Base-by-base conservation (phyloP, 2,113 vertebrate species). In the Triplophysa rosa region DNA sequence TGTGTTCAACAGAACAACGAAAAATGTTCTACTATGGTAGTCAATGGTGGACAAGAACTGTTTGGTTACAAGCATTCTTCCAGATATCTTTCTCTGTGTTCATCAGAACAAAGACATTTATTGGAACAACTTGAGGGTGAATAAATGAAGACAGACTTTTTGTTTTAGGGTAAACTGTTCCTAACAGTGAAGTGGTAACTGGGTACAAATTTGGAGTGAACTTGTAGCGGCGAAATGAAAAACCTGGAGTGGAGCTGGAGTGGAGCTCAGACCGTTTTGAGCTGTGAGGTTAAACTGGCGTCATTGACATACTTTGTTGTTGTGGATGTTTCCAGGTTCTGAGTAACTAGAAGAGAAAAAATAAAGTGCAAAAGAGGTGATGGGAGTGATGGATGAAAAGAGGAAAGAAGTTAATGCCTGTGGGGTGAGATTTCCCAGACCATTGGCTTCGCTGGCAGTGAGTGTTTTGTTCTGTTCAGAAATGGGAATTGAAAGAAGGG, bases 281-380 rank as follows among this genome's bases (percentile, higher is more conserved):
- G 62, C 63, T 10, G 24, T 76, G 19, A 52, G 13, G 64, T 26
- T 16, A 37, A 26, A 52, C 12, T 52, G 49, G 16, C 14, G 49
- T 14, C 16, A 52, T 14, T 17, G 49, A 52, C 49, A 10, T 49
- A 11, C 49, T 71, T 24, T 19, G 49, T 33, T 6, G n/a, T 23
- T 71, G 72, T 26, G 62, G 70, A 87, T 78, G 17, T 42, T 52
- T 54, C 52, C 64, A 67, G 52, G 10, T 49, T 67, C 21, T 58
- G 33, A 69, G 66, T 33, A 14, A 69, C n/a, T 47, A 33, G 17
- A 42, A 21, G 67, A 37, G 56, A 83, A 88, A 66, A 71, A 77
- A 70, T 52, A 62, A 19, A 62, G 23, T 26, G 47, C 49, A 59
- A 62, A 45, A 12, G 37, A 61, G 52, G 7, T 37, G 7, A 37